These are phyloP conservation scores for Crematogaster levior DNA, from an alignment of 2,888 invertebrate species.

Conservation along the genomic window DNA sequence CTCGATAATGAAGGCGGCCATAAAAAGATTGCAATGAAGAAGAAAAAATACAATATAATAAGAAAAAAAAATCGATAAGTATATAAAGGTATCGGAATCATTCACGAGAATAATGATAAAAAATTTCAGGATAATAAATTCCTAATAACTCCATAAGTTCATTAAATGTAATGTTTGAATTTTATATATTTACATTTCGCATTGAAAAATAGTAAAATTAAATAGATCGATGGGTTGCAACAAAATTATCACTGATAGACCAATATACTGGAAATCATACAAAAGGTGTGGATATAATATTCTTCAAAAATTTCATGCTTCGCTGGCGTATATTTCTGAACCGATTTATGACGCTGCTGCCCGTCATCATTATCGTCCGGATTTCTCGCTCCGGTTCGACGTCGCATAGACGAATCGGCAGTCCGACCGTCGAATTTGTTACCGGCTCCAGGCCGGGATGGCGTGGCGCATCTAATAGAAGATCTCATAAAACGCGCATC, in stretches of 20 bases:
- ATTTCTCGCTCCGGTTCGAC: slow-evolving; percentile 37
- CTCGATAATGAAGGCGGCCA: slow-evolving; percentile 1
- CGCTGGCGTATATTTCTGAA: slow-evolving; percentile 27
- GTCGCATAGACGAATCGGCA: slow-evolving; percentile 53
- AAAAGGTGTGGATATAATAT: slow-evolving; percentile 24
- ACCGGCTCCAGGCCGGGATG: slow-evolving; percentile 60
- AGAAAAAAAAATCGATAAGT: neutral
- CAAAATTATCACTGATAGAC: neutral
- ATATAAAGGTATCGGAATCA: neutral
- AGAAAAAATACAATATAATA: neutral
- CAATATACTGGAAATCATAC: neutral
- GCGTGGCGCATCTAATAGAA: slow-evolving; percentile 74
- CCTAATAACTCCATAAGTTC: neutral
- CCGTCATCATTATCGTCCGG: slow-evolving; percentile 62
- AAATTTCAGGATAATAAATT: neutral
- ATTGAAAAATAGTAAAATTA: neutral
- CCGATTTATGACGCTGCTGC: slow-evolving; percentile 55
- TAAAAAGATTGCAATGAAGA: neutral
- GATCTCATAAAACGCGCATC: slow-evolving; percentile 78
- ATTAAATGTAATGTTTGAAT: slow-evolving; percentile 5
- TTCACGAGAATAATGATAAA: neutral
- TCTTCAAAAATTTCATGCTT: slow-evolving; percentile 29
- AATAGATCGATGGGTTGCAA: neutral
- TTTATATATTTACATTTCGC: neutral
- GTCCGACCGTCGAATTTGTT: slow-evolving; percentile 66